Base-by-base conservation (phyloP, 2,797 vertebrate species). In the Characodon lateralis region DNA sequence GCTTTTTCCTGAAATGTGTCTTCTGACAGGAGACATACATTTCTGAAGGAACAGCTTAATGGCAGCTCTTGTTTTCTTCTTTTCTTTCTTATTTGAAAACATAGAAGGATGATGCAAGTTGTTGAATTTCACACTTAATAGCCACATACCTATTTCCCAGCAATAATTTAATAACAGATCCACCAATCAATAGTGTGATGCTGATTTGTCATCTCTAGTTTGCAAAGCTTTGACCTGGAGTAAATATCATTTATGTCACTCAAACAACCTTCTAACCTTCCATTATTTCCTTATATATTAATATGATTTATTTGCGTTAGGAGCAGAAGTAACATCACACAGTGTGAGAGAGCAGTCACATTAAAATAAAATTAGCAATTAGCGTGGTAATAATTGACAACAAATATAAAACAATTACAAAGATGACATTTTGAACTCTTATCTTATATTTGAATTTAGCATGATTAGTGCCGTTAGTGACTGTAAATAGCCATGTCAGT, bases 1-100 rank as follows among this genome's bases (percentile, higher is more conserved):
- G 63, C 58, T 66, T 85, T 87, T 83, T 85, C 53, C 75, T 70
- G n/a, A 82, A 84, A 86, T 70, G 28, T 68, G 59, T n/a, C 35
- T 85, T 70, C 61, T 77, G 56, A 61, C 56, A 43, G 74, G 77
- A 66, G 63, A 75, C 73, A 41, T 61, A 35, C 61, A 70, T 41
- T 39, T 71, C 72, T n/a, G 31, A 73, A 78, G 66, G 39, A 81
- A 63, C 51, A 76, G 72, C 74, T 71, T 61, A 71, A 70, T 48
- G 48, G 66, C 66, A 48, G 5, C 66, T 70, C 24, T 48, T 69
- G 10, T n/a, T 48, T 70, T 48, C 41, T 26, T 70, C 6, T 46
- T 39, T 20, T 48, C 26, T 61, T 61, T 61, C 31, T 59, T 24
- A 59, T n/a, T 28, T 48, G 26, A 26, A 28, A 46, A 46, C 66